Base-by-base conservation (phyloP, 2,888 invertebrate species). In the Malacosoma neustria region DNA sequence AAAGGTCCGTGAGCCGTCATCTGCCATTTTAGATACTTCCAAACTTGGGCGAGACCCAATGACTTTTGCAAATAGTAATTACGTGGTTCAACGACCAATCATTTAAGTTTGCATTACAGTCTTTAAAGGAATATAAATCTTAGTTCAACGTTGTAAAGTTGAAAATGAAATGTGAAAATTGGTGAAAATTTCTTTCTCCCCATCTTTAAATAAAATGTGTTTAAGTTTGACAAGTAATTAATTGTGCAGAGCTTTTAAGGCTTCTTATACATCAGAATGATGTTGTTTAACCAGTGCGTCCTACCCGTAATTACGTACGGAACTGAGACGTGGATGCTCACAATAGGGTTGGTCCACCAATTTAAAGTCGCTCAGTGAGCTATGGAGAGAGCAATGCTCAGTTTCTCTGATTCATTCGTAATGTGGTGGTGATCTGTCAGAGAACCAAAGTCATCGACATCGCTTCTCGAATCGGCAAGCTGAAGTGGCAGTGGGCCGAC, bases 51-150 rank as follows among this genome's bases (percentile, higher is more conserved):
- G 14, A 9, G 29, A 5, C 12, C 32, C 32, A 13, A 13, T 32
- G 36, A 33, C 32, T 37, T 12, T 14, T 14, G 13, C 32, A 22
- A 22, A 22, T 32, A 37, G 37, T 37, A 37, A 37, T 37, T 37
- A 37, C 33, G 29, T 33, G 37, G 37, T 33, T 33, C 37, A 30
- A 33, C 33, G 37, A 30, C 37, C 37, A 33, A 37, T 37, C 30
- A 35, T 11, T 29, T 30, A 9, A 29, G 13, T 4, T 1, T 12
- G 7, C 30, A 30, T 11, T n/a, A n/a, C n/a, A n/a, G n/a, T n/a
- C n/a, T n/a, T n/a, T n/a, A n/a, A n/a, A n/a, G 30, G 14, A 35
- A 14, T 13, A 11, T 30, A 14, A 14, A 30, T 14, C 15, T 12
- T 11, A 11, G 9, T 13, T 29, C 30, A 30, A 35, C 35, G 6